Conservation (phyloP, 2,888 invertebrate species). For the Apoda limacodes region DNA sequence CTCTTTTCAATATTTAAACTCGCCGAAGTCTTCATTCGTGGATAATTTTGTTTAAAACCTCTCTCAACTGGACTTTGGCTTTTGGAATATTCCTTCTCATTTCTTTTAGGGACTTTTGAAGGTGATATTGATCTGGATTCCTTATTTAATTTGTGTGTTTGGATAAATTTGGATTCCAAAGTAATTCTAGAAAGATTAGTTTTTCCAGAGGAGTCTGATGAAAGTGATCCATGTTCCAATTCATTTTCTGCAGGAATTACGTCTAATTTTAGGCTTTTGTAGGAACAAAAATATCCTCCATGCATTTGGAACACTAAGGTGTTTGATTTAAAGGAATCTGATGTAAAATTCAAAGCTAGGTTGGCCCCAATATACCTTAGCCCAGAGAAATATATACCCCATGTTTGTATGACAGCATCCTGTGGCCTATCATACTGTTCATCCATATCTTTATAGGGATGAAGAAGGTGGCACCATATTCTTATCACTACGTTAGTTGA, state of each 20-base stretch:
- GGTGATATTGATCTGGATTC: slow-evolving; percentile 56
- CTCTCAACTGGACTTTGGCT: slow-evolving; percentile 60
- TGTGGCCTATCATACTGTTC: slow-evolving; percentile 30
- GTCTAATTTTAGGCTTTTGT: slow-evolving; percentile 62
- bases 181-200: slow-evolving; percentile 48
- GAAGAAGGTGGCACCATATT: slow-evolving; percentile 54
- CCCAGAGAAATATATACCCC: slow-evolving; percentile 89
- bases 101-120: slow-evolving; percentile 35
- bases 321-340: slow-evolving; percentile 76
- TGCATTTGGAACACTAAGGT: slow-evolving; percentile 89
- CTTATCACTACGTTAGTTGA: slow-evolving; percentile 57
- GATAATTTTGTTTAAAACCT: slow-evolving; percentile 48
- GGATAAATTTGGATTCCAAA: slow-evolving; percentile 39
- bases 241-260: slow-evolving; percentile 58
- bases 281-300: slow-evolving; percentile 85
- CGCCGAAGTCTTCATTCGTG: slow-evolving; percentile 37
- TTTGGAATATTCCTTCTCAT: slow-evolving; percentile 55
- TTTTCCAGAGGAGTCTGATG: slow-evolving; percentile 51
- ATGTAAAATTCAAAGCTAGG: slow-evolving; percentile 74
- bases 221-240: slow-evolving; percentile 48
- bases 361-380: slow-evolving; percentile 81
- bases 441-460: slow-evolving; percentile 21
- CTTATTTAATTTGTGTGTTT: slow-evolving; percentile 35
- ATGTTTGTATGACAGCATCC: slow-evolving; percentile 78
- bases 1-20: slow-evolving; percentile 42